Conservation (phyloP, 2,888 invertebrate genomes). For the Cryptus viduatorius region DNA sequence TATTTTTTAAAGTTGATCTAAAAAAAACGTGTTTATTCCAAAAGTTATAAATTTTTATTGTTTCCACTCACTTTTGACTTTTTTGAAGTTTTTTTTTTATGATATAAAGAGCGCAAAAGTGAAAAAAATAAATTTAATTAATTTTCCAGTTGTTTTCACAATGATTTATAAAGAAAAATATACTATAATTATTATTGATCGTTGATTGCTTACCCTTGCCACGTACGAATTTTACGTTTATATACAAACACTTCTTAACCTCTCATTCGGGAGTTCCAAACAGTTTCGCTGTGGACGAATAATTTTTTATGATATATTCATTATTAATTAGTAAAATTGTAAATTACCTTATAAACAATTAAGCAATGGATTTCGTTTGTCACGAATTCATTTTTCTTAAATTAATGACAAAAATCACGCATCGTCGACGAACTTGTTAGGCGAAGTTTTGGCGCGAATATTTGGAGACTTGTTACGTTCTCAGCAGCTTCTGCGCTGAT, state of each 20-base stretch:
- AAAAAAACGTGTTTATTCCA: conserved; percentile 8
- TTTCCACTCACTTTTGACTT: too few relatives aligned
- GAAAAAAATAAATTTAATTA: neutral
- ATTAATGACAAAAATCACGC: neutral
- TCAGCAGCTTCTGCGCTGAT: too few relatives aligned
- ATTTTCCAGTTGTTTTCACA: neutral
- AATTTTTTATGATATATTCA: neutral
- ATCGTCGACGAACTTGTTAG: neutral
- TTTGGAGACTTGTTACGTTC: neutral
- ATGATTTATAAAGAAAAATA: neutral
- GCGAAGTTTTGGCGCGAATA: conserved; percentile 51
- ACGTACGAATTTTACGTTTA: neutral
- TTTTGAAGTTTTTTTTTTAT: neutral
- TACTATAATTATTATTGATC: neutral
- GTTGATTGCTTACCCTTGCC: neutral
- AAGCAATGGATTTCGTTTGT: neutral
- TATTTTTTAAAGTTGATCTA: neutral
- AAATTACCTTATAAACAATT: neutral
- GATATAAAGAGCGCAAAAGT: neutral
- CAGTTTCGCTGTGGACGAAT: neutral
- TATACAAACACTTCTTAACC: neutral
- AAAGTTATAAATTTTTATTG: too few relatives aligned
- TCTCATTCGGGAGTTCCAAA: neutral
- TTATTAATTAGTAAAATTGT: neutral
- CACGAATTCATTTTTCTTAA: neutral